Evolutionary conservation across 2,797 vertebrate genomes (phyloP).

Genomic region (Poeciliopsis turneri): DNA sequence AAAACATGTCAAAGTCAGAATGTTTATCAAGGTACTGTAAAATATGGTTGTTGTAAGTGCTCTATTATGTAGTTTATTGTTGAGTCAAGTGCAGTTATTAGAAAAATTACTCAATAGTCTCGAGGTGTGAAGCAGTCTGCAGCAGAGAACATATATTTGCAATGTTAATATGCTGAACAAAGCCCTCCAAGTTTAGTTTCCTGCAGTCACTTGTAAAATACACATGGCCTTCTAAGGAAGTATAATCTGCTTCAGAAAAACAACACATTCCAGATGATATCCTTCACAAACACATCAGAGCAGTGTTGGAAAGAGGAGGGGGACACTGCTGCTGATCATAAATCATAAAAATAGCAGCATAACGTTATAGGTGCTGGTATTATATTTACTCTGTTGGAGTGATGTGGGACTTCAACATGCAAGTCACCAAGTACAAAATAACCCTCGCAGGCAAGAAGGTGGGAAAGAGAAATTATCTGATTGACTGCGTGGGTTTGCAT

Average conservation of each 20-base stretch:
- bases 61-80: conserved; percentile 31
- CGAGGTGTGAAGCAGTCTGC: conserved; percentile 31
- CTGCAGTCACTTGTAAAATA: conserved; percentile 39
- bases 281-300: conserved; percentile 18
- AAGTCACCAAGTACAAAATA: conserved; percentile 62
- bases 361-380: conserved; percentile 41
- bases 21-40: not conserved
- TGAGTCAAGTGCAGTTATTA: conserved; percentile 44
- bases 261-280: conserved; percentile 32
- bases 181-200: conserved; percentile 46
- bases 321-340: conserved; percentile 35
- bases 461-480: conserved; percentile 7
- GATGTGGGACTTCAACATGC: conserved; percentile 38
- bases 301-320: conserved; percentile 29
- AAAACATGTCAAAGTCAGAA: not conserved
- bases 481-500: not conserved
- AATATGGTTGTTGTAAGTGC: conserved; percentile 15
- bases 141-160: conserved; percentile 47
- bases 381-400: conserved; percentile 65
- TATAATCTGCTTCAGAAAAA: conserved; percentile 44
- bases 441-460: conserved; percentile 39
- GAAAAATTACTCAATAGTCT: conserved; percentile 34
- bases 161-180: conserved; percentile 53
- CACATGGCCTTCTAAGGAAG: conserved; percentile 32
- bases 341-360: conserved; percentile 29